These are phyloP conservation scores for Athalia rosae DNA, from an alignment of 2,888 invertebrate species.

Conservation along the genomic window DNA sequence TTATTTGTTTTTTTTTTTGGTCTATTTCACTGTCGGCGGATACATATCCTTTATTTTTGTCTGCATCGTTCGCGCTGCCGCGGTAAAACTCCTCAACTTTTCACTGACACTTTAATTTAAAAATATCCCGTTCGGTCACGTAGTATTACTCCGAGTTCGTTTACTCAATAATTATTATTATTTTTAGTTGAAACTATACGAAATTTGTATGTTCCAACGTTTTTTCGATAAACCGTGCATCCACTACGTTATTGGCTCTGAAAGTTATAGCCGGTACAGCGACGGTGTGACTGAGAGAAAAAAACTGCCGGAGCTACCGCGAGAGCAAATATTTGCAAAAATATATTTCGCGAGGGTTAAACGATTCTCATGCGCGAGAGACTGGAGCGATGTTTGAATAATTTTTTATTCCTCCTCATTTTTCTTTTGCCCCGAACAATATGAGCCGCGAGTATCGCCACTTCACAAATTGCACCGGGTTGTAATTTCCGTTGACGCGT, in stretches of 20 bases:
- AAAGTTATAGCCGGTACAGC: constrained; percentile 7
- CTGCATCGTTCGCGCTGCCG: background rate
- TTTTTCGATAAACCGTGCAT: too few species aligned
- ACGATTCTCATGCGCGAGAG: constrained; percentile 19
- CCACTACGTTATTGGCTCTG: background rate
- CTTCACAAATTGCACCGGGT: too few species aligned
- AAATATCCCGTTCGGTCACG: constrained; percentile 45
- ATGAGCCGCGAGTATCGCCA: background rate
- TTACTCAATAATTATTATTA: constrained; percentile 12
- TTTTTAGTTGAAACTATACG: background rate
- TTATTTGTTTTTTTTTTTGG: background rate
- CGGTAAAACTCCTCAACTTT: constrained; percentile 32
- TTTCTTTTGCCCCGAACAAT: background rate
- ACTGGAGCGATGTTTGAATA: background rate
- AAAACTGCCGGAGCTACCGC: too few species aligned
- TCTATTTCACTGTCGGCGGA: constrained; percentile 19
- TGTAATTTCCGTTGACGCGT: too few species aligned
- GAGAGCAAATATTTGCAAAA: constrained; percentile 23
- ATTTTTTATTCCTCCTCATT: too few species aligned
- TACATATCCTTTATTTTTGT: constrained; percentile 40
- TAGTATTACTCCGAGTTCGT: background rate
- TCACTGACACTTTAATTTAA: constrained; percentile 43
- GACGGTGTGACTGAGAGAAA: too few species aligned
- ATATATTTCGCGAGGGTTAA: constrained; percentile 12
- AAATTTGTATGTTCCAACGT: too few species aligned